Evolutionary conservation across 2,113 vertebrate species (phyloP), one percentile per base, ranked within the genome.

Genomic region (Speoplatyrhinus poulsoni): DNA sequence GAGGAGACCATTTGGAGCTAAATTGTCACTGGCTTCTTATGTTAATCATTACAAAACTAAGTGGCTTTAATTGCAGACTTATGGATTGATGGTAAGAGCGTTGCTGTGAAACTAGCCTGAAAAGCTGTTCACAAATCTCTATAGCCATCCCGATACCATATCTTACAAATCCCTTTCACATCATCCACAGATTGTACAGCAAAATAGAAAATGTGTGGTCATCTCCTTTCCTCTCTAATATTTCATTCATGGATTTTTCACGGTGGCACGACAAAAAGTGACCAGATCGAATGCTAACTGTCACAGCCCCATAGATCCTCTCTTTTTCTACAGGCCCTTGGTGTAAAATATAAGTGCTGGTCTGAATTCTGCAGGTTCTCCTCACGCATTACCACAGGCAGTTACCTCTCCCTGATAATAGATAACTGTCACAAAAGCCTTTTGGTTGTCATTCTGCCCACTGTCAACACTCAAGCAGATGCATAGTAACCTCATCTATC

Each of bases 281-380:
- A 41, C 7, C 36, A 41, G 7, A 41, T 5, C 36, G 5, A 1
- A 41, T 8, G 36, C 36, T 41, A 41, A 41, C 7, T 8, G 36
- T 8, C 36, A 41, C 36, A 70, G 69, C 36, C 11, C 70, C 75
- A 69, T 71, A 61, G 70, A 19, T 67, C 69, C 62, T 72, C 48
- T 75, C 36, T 5, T 70, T 33, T 55, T 52, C 67, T 68, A 19
- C 50, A 68, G 50, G 71, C 64, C 67, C 76, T 82, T 59, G 1
- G 69, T 32, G 56, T 67, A 59, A 6, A 58, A 17, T 10, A 12
- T 26, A 76, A 69, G 77, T 68, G 10, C 81, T 85, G 72, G 87
- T 87, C 82, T 64, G 82, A 65, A 85, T 85, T 71, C 85, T 65
- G 70, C 62, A 60, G 72, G 66, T 67, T 82, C 76, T 80, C 67